Base-by-base conservation (phyloP, 2,113 vertebrate species). In the Nannospalax galili region DNA sequence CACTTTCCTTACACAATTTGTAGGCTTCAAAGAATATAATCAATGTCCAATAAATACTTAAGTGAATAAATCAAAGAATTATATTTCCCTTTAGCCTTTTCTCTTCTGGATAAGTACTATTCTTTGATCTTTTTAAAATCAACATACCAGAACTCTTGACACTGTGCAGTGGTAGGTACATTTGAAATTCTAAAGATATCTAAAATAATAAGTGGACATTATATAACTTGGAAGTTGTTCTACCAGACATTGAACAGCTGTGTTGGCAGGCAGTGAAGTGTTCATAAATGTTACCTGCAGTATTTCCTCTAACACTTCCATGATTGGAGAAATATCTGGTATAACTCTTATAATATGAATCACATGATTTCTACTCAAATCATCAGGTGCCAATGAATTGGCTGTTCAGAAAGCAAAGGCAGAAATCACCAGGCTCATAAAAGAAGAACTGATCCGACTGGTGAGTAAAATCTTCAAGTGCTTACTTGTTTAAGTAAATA, bases 351-450 rank as follows among this genome's bases (percentile, higher is more conserved):
- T 90, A 58, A 58, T 67, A 24, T 5, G 2, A 92, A 78, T 93
- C 35, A n/a, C 48, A 10, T 26, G 32, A 65, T 96, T 85, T 86
- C 92, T 42, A n/a, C 42, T 92, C 19, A 17, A n/a, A 26, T 84
- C 52, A 97, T 90, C 32, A 99, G 99, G 99, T 99, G 99, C 99
- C 65, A 99, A 99, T 85, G 99, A 99, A 97, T 96, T 99, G 98
- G 99, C 99, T 96, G 99, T 99, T 86, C 99, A 99, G 98, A 99
- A 99, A 98, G 99, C 99, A 48, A 99, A 99, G 97, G 99, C 99
- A 12, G 99, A 99, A 98, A 99, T 99, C 95, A 99, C 99, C 14
- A 98, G 99, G 45, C 98, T 99, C 94, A 99, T 99, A 98, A 99
- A 99, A 98, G 99, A 99, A 97, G 99, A 99, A 96, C 99, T 99